Base-by-base conservation (phyloP, 1,140 invertebrate species). In the Pseudomyrmex flavicornis region DNA sequence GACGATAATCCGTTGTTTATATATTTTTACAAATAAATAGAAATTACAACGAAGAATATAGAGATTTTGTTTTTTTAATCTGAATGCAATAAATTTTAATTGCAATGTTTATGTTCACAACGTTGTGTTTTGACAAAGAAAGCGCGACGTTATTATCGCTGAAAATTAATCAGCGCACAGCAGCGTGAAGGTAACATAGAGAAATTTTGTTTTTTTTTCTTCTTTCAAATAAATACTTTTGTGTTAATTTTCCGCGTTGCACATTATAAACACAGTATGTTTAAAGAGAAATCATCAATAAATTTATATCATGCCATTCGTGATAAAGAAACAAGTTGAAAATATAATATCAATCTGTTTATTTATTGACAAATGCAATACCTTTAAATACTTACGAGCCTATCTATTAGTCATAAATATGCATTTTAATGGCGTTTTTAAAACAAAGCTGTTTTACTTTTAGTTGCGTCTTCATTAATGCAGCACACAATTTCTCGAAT, bases 291-390 rank as follows among this genome's bases (percentile, higher is more conserved):
- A 54, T 68, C 74, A 44, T 15, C 66, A 56, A 68, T 68, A 44
- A 68, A 65, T 17, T 13, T 20, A 2, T 48, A 54, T 0, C 35
- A 7, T 35, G 35, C 5, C 4, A 0, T 35, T 35, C 5, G 48
- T 48, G 62, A 48, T 46, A 68, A 20, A 22, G 17, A 66, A 44
- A 52, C 8, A 62, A 52, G 48, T 54, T 54, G 44, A 26, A 77
- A 66, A 68, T 66, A 68, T 26, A 76, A 76, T 77, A 77, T 77
- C 74, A 77, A 44, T n/a, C 9, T 15, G n/a, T 62, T 77, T 77
- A 66, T 77, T 77, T 77, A 54, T 77, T 68, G 62, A 77, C 68
- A 54, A 26, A 17, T 54, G 68, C 48, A n/a, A 44, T 54, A n/a
- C 61, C 74, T 68, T 54, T 68, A 54, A 68, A 77, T 77, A 77